Conservation (phyloP, 2,113 vertebrate genomes). For the Cromileptes altivelis region DNA sequence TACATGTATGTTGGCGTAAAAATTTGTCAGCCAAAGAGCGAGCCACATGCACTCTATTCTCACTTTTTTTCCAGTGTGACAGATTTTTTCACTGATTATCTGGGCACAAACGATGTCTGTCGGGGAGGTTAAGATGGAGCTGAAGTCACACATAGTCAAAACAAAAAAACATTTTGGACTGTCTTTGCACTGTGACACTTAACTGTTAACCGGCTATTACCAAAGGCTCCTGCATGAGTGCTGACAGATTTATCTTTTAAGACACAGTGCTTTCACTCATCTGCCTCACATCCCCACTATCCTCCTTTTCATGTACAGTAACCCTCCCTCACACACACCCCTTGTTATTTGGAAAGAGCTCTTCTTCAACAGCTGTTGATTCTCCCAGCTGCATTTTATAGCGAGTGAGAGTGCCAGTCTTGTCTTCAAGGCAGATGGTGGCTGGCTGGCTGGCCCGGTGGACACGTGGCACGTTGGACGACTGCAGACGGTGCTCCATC, state of each 20-base stretch:
- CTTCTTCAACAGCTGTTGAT: slow-evolving; percentile 76
- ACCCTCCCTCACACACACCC: slow-evolving; percentile 8
- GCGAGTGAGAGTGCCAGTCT: slow-evolving; percentile 72
- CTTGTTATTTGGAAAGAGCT: slow-evolving; percentile 64
- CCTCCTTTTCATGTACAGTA: slow-evolving; percentile 49
- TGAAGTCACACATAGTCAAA: slow-evolving; percentile 18
- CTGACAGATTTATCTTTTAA: slow-evolving; percentile 76
- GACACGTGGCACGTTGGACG: slow-evolving; percentile 76
- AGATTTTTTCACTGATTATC: slow-evolving; percentile 16
- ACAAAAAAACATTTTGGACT: slow-evolving; percentile 27
- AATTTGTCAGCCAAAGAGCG: slow-evolving; percentile 24
- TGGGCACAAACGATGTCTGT: slow-evolving; percentile 16
- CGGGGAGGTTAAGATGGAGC: slow-evolving; percentile 30
- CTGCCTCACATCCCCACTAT: slow-evolving; percentile 43
- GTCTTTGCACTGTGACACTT: slow-evolving; percentile 42
- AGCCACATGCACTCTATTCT: slow-evolving; percentile 12
- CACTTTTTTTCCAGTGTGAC: slow-evolving; percentile 21
- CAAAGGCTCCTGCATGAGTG: slow-evolving; percentile 40
- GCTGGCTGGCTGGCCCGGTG: slow-evolving; percentile 56
- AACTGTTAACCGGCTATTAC: slow-evolving; percentile 62
- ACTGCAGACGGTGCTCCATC: slow-evolving; percentile 55
- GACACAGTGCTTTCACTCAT: slow-evolving; percentile 57
- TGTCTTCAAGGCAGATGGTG: slow-evolving; percentile 78
- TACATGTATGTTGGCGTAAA: slow-evolving; percentile 28
- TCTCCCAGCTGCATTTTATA: slow-evolving; percentile 74